Percentiles rank a stretch among this genome's conserved stretches.
Evolutionary conservation across 1,140 invertebrate species (phyloP).

Genomic region (Bemisia tabaci): DNA sequence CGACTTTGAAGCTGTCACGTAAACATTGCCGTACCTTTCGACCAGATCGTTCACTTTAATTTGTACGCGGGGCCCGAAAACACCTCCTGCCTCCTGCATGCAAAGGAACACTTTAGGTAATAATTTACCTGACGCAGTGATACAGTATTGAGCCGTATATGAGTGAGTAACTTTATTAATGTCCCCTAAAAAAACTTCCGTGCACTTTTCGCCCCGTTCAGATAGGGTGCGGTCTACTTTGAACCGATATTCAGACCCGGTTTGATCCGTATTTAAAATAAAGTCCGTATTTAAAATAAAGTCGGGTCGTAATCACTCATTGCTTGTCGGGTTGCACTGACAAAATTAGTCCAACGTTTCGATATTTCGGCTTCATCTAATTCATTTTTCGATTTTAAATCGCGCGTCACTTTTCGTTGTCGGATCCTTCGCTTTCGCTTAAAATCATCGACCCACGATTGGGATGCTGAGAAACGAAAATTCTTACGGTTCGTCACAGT

Average conservation of each 20-base stretch:
- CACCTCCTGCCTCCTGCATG: conserved; percentile 9
- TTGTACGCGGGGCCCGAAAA: background rate
- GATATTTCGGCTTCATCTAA: conserved; percentile 9
- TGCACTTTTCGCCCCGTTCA: conserved; percentile 8
- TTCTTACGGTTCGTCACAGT: too few relatives aligned
- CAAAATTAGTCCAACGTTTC: conserved; percentile 5
- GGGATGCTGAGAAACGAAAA: background rate
- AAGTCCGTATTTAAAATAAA: too few relatives aligned
- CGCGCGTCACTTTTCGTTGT: background rate
- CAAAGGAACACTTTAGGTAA: conserved; percentile 14
- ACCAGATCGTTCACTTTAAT: background rate
- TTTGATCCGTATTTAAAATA: conserved; percentile 18
- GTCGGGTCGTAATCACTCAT: too few relatives aligned
- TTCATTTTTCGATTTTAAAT: conserved; percentile 1
- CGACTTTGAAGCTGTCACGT: conserved; percentile 14
- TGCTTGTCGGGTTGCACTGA: too few relatives aligned
- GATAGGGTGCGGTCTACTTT: conserved; percentile 8
- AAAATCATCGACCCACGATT: background rate
- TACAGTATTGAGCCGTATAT: conserved; percentile 20
- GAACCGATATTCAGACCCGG: conserved; percentile 12
- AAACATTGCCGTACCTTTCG: conserved; percentile 12
- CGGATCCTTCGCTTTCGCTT: background rate
- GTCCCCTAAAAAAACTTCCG: conserved; percentile 11
- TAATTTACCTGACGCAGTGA: conserved; percentile 18
- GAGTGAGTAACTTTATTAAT: conserved; percentile 19